Base-by-base conservation (phyloP, 2,113 vertebrate genomes). In the Crotophaga sulcirostris region DNA sequence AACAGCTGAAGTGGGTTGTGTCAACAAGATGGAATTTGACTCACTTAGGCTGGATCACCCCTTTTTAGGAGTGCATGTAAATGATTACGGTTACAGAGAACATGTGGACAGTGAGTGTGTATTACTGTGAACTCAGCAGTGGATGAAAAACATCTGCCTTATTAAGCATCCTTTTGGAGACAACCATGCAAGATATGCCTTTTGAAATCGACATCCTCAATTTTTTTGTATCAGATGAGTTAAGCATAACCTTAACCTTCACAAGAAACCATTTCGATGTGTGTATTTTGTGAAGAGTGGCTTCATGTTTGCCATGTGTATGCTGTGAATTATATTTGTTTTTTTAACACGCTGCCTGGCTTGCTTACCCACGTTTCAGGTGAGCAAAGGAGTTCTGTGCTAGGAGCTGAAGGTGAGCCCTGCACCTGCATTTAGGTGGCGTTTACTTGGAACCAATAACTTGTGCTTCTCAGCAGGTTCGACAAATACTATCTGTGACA, bases 1-100 rank as follows among this genome's bases (percentile, higher is more conserved):
- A 96, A 96, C 90, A 93, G 91, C 92, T 96, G 90, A 96, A 95
- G 47, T 63, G 74, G n/a, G 38, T 96, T 96, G 79, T 95, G 77
- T 95, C 95, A 96, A 91, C 88, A 93, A 89, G 80, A 68, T 90
- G 88, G 96, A 96, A 96, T 93, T 87, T 84, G 63, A 85, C 75
- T 92, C 66, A 47, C 47, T 93, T 84, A 54, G 80, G 70, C 79
- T 80, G 62, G 29, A 84, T 85, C 62, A 92, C 51, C 93, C 56
- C 90, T 90, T 82, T 75, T 88, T 60, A 92, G 91, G 81, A 72
- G 68, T 62, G 92, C 66, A 64, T 79, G 69, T 85, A 55, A 84
- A 69, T 93, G 62, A 91, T 91, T 91, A 80, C 1, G 6, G 75
- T 86, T 94, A 67, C 80, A 82, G 88, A 77, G 92, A 92, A 89